A percentile compares a stretch with the other conserved stretches of the same genome.
Conservation (phyloP, 92 coral and sea anemone genomes). For the Palythoa grandis region DNA sequence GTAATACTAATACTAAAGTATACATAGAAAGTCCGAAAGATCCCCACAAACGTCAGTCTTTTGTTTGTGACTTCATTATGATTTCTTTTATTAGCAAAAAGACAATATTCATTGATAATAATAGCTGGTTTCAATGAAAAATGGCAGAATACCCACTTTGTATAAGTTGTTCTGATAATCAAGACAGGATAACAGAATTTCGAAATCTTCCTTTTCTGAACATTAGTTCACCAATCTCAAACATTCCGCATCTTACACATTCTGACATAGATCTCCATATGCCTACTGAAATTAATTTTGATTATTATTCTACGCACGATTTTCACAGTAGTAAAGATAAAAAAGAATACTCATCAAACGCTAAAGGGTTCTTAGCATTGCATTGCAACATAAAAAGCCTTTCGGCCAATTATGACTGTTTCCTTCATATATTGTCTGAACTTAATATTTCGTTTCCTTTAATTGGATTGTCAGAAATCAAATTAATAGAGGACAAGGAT, state of each 20-base stretch:
- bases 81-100: too few species aligned
- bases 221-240: slow-evolving; percentile 15
- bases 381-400: slow-evolving; percentile 28
- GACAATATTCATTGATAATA: too few species aligned
- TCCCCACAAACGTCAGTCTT: neutral
- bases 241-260: slow-evolving; percentile 20
- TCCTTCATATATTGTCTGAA: slow-evolving; percentile 14
- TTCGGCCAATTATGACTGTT: neutral
- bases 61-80: too few species aligned
- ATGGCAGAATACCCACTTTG: neutral
- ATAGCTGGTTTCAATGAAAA: too few species aligned
- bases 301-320: slow-evolving; percentile 20
- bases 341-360: slow-evolving; percentile 23
- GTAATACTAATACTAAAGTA: too few species aligned
- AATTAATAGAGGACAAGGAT: slow-evolving; percentile 5
- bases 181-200: slow-evolving; percentile 9
- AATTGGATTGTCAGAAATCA: slow-evolving; percentile 23
- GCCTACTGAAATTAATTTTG: slow-evolving; percentile 22
- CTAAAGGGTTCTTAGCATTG: slow-evolving; percentile 20
- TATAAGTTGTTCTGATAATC: neutral
- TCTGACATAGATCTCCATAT: slow-evolving; percentile 28
- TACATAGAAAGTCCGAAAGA: neutral
- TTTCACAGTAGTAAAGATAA: slow-evolving; percentile 14
- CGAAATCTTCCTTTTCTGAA: slow-evolving; percentile 6
- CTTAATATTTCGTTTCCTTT: slow-evolving; percentile 15